Conservation (phyloP, 2,797 vertebrate species). For the Malacoraja senta region DNA sequence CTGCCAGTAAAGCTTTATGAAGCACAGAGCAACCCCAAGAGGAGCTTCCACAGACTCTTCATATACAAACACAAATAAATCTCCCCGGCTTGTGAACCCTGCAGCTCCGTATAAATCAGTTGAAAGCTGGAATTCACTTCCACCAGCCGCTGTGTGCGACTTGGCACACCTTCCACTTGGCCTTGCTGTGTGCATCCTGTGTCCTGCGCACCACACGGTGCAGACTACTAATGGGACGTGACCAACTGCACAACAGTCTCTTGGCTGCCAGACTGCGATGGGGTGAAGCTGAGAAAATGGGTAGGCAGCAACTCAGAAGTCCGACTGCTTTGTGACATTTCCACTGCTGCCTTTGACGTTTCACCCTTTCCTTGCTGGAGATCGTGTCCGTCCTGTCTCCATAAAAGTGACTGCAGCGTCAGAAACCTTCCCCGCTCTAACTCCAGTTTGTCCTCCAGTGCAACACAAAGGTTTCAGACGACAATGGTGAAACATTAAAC, state of each 20-base stretch:
- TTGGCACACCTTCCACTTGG: conserved; percentile 60
- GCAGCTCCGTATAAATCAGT: conserved; percentile 39
- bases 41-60: conserved; percentile 52
- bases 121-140: conserved; percentile 35
- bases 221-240: conserved; percentile 66
- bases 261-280: conserved; percentile 59
- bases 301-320: conserved; percentile 44
- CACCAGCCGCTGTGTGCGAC: conserved; percentile 52
- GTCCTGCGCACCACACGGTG: conserved; percentile 65
- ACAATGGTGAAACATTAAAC: background rate
- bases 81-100: conserved; percentile 66
- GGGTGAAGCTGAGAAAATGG: conserved; percentile 52
- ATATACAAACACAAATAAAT: conserved; percentile 54
- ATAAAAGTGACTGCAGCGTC: background rate
- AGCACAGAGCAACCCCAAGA: conserved; percentile 54
- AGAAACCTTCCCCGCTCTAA: background rate
- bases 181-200: conserved; percentile 68
- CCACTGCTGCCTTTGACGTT: background rate
- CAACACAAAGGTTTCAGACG: background rate
- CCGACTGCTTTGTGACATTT: background rate
- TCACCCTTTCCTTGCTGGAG: background rate
- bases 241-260: conserved; percentile 63
- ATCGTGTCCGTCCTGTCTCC: background rate
- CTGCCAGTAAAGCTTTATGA: conserved; percentile 54
- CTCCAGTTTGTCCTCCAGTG: background rate